Percentiles rank a stretch among this genome's conserved stretches.
These are phyloP conservation scores for Lanistes nyassanus DNA, from an alignment of 1,140 invertebrate genomes.

Conservation along the genomic window DNA sequence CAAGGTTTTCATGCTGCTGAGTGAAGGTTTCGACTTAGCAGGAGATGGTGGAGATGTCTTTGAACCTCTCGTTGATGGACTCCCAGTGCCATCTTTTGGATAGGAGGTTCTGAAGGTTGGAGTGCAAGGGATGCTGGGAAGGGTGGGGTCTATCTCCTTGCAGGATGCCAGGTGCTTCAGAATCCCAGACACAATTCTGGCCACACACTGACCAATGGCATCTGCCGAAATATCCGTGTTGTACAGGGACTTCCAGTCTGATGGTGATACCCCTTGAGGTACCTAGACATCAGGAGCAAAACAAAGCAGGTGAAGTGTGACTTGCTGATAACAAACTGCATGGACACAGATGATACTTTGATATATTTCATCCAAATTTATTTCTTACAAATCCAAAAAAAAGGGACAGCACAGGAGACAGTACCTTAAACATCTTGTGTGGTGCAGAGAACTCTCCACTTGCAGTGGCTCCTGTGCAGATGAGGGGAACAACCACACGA, in stretches of 20 bases:
- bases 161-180: constrained; percentile 14
- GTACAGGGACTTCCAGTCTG: constrained; percentile 55
- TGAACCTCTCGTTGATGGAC: neutral
- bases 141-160: neutral
- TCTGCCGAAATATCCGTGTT: constrained; percentile 45
- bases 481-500: constrained; percentile 63
- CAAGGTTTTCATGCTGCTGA: constrained; percentile 23
- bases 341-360: neutral
- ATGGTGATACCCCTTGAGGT: constrained; percentile 54
- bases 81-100: neutral
- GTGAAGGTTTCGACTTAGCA: neutral
- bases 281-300: constrained; percentile 34
- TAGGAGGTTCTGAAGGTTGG: neutral
- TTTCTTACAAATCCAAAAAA: neutral
- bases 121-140: neutral
- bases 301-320: constrained; percentile 5
- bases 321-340: neutral
- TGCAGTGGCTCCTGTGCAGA: constrained; percentile 60
- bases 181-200: constrained; percentile 47
- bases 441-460: constrained; percentile 59
- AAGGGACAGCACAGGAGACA: too few relatives aligned
- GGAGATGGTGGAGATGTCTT: neutral
- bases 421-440: constrained; percentile 63
- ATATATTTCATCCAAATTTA: neutral
- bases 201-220: constrained; percentile 54